A percentile compares a stretch with the other conserved stretches of the same genome.
These are phyloP conservation scores for Oreochromis aureus DNA, from an alignment of 2,113 vertebrate species.

Conservation along the genomic window DNA sequence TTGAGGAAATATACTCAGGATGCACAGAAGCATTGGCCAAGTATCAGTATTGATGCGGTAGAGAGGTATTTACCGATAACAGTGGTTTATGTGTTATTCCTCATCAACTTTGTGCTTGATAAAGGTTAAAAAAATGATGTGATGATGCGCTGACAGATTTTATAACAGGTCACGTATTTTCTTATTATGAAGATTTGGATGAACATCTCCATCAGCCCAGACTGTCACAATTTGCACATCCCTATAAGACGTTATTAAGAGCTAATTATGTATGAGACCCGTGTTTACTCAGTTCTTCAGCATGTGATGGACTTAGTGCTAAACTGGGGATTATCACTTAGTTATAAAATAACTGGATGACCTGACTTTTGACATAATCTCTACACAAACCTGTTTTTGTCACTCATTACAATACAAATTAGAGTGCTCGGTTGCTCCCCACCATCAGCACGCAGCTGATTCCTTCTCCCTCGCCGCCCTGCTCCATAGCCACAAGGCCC, in stretches of 20 bases:
- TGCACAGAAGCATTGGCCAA: neutral
- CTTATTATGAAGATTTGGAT: neutral
- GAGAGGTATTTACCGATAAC: neutral
- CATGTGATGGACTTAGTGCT: neutral
- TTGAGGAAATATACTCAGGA: neutral
- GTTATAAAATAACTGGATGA: neutral
- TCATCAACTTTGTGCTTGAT: neutral
- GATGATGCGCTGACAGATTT: neutral
- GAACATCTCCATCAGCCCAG: neutral
- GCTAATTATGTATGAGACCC: neutral
- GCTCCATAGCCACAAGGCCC: slow-evolving; percentile 16
- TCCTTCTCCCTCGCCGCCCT: neutral
- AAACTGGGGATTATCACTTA: neutral
- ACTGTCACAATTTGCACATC: neutral
- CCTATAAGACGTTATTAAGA: neutral
- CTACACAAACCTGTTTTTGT: neutral
- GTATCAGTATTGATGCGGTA: neutral
- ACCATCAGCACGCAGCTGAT: neutral
- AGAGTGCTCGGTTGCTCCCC: neutral
- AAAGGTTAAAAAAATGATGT: neutral
- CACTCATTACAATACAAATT: neutral
- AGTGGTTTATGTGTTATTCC: neutral
- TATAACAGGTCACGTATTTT: neutral
- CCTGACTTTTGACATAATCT: neutral
- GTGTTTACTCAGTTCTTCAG: neutral